phyloP scores from a whole-genome alignment of 2,113 vertebrate species.

The Furnarius figulus region DNA sequence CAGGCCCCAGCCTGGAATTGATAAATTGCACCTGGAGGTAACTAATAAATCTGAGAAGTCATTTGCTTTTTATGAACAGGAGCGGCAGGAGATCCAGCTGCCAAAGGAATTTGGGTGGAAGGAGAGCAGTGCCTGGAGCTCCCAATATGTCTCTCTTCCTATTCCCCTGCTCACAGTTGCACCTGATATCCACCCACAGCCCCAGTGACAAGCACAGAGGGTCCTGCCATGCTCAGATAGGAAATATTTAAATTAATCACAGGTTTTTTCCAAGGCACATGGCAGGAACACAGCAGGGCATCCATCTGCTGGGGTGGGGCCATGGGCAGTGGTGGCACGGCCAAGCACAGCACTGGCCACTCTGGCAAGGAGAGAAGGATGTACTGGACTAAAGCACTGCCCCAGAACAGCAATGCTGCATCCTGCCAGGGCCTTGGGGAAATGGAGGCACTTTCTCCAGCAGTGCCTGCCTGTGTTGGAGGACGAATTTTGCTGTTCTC shows the following conservation, averaged over 20 bases:
- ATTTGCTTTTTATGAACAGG: constrained; percentile 67
- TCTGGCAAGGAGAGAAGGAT: background rate
- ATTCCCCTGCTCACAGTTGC: background rate
- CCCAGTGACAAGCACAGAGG: background rate
- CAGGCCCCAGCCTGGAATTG: constrained; percentile 18
- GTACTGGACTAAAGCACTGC: background rate
- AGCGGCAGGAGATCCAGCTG: background rate
- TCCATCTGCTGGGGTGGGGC: fast-evolving
- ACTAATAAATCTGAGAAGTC: constrained; percentile 70
- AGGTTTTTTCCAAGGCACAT: fast-evolving
- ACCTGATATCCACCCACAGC: background rate
- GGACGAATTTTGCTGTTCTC: background rate
- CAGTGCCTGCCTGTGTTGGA: fast-evolving
- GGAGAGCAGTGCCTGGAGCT: background rate
- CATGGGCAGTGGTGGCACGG: fast-evolving
- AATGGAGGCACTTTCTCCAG: fast-evolving
- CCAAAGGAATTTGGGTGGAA: constrained; percentile 7
- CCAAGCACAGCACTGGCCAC: fast-evolving
- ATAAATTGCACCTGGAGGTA: constrained; percentile 70
- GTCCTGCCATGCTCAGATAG: fast-evolving
- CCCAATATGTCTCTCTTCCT: background rate
- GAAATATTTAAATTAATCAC: background rate
- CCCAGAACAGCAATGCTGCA: fast-evolving
- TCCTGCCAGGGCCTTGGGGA: background rate
- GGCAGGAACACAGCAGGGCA: background rate